A percentile compares a stretch with the other conserved stretches of the same genome.
These are phyloP conservation scores for Cryptoblepharus egeriae DNA, from an alignment of 2,797 vertebrate species.

Conservation along the genomic window DNA sequence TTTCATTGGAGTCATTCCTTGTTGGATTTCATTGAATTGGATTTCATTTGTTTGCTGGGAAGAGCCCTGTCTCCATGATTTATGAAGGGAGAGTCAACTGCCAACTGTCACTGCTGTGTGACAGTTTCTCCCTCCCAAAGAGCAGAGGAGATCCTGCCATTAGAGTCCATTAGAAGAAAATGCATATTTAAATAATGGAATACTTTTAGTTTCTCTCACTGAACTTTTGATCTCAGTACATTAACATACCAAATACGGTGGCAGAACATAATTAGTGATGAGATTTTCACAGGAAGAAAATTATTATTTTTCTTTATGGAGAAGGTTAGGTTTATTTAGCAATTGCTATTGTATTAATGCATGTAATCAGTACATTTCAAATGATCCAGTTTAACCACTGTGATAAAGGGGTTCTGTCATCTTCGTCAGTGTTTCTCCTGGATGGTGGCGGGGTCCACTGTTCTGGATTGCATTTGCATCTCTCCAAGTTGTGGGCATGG, in stretches of 20 bases:
- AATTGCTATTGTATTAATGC: no score
- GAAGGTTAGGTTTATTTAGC: background rate
- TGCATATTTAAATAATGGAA: background rate
- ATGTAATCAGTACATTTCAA: no score
- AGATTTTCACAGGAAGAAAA: background rate
- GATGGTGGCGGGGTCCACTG: no score
- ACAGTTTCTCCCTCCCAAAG: background rate
- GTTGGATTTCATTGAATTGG: no score
- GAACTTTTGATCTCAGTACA: slow-evolving; percentile 5
- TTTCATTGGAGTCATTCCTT: no score
- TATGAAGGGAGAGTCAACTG: background rate
- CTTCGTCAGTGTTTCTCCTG: no score
- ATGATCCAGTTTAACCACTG: no score
- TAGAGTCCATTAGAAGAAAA: background rate
- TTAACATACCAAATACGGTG: background rate
- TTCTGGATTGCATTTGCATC: no score
- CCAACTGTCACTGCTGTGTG: background rate
- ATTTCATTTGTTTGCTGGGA: no score
- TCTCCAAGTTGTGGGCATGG: no score
- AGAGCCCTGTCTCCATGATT: background rate
- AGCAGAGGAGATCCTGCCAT: background rate
- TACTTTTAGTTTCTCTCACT: slow-evolving; percentile 16
- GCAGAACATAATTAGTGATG: background rate
- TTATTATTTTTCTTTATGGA: background rate
- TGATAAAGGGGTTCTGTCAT: no score